Conservation (phyloP, 2,113 vertebrate species). For the Proteles cristata region DNA sequence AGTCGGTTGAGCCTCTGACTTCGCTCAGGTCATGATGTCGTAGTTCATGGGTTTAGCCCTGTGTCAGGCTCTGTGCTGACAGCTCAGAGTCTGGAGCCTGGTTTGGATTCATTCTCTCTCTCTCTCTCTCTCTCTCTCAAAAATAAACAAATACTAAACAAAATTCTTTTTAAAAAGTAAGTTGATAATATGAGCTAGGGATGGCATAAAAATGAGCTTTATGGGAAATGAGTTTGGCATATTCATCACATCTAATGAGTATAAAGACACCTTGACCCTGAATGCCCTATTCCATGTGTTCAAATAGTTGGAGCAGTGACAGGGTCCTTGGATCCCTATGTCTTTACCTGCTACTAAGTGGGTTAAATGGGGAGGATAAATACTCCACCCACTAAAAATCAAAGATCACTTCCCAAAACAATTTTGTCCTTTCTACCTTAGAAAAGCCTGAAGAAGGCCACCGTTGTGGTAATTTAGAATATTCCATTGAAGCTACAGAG, state of each 20-base stretch:
- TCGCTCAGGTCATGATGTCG: no score
- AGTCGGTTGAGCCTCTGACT: no score
- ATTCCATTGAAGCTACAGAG: not conserved
- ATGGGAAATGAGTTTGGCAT: not conserved
- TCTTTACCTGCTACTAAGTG: not conserved
- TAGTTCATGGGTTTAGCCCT: no score
- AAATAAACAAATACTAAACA: no score
- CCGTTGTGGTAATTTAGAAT: not conserved
- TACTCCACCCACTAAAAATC: not conserved
- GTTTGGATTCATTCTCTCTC: no score
- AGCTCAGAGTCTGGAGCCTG: no score
- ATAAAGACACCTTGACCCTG: not conserved
- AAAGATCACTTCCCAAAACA: not conserved
- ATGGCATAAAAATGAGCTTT: not conserved
- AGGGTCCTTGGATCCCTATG: not conserved
- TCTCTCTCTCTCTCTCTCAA: no score
- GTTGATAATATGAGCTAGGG: not conserved
- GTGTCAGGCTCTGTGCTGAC: no score
- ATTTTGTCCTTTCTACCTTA: not conserved
- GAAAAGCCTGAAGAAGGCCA: constrained; percentile 18
- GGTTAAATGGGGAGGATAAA: not conserved
- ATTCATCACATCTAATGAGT: not conserved
- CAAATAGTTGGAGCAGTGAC: not conserved
- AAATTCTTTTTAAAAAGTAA: not conserved
- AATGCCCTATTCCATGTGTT: not conserved